Evolutionary conservation across 1,140 invertebrate species (phyloP), one percentile per base, ranked within the genome.

Genomic region (Hermetia illucens): DNA sequence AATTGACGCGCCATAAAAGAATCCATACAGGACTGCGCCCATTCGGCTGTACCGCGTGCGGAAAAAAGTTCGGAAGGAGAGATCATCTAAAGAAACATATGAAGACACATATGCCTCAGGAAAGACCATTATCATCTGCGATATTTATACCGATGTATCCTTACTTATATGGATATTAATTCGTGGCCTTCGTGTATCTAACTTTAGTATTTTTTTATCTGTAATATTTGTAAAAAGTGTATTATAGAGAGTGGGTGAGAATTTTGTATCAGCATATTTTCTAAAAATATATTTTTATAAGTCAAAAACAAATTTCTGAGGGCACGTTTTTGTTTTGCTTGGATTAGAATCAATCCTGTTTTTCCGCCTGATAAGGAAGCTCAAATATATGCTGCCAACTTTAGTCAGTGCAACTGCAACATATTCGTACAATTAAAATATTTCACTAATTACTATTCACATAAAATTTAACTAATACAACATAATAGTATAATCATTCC

Each of bases 11-110:
- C 17, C 90, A 95, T 61, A 82, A 84, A 46, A 69, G 87, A 38
- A 95, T 94, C 35, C 90, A 95, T 57, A 82, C 82, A 0, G 84
- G 83, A 2, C 59, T 84, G 1, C 68, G 83, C 6, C 87, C 86
- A 0, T 89, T 79, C 53, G 69, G 75, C 0, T 93, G 88, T 55
- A 51, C 64, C 0, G 68, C 76, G 5, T 93, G 90, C 43, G 78
- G 77, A 0, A 93, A 93, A 60, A 69, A 78, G 22, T 94, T 94
- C 51, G 89, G 89, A 0, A 70, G 89, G 12, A 82, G 92, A 44
- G 88, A 93, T 55, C 84, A 88, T 54, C 53, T 88, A 31, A 87
- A 87, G 56, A 88, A 87, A 49, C 83, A 89, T 49, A 75, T 58
- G 52, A 60, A 58, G 46, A 60, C 57, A 33, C 57, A 60, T 24